These are phyloP conservation scores for Sander lucioperca DNA, from an alignment of 2,113 vertebrate genomes.

Conservation along the genomic window DNA sequence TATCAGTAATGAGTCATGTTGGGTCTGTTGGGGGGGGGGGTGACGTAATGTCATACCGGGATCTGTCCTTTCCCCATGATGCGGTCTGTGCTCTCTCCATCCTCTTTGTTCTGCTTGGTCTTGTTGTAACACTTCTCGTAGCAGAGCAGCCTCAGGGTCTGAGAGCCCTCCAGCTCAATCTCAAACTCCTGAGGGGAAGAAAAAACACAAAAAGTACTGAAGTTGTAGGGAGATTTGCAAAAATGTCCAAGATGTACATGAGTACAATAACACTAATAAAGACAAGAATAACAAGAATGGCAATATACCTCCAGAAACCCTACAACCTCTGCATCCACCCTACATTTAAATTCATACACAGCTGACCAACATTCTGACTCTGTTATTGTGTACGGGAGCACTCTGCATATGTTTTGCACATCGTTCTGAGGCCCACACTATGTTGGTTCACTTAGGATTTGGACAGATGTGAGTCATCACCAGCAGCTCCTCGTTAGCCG, in stretches of 20 bases:
- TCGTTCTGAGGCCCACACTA: slow-evolving; percentile 47
- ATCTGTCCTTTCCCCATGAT: slow-evolving; percentile 97
- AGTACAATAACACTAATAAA: not conserved
- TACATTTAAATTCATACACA: slow-evolving; percentile 15
- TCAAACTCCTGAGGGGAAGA: slow-evolving; percentile 91
- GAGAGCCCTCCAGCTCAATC: slow-evolving; percentile 98
- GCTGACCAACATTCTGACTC: slow-evolving; percentile 33
- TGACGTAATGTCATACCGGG: slow-evolving; percentile 87
- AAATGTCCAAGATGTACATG: too few relatives aligned
- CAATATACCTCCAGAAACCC: not conserved
- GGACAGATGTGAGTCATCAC: slow-evolving; percentile 74
- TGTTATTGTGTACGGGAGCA: slow-evolving; percentile 48
- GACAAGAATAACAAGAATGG: not conserved
- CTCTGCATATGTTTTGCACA: slow-evolving; percentile 64
- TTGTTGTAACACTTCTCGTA: slow-evolving; percentile 97
- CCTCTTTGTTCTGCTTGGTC: slow-evolving; percentile 91
- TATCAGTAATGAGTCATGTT: slow-evolving; percentile 51
- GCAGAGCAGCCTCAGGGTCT: slow-evolving; percentile 94
- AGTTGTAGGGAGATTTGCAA: not conserved
- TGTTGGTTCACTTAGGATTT: slow-evolving; percentile 67
- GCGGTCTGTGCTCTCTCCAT: slow-evolving; percentile 90
- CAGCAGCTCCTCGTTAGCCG: slow-evolving; percentile 75
- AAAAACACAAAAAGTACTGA: not conserved
- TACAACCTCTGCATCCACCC: not conserved
- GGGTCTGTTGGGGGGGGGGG: slow-evolving; percentile 33